Evolutionary conservation across 2,113 vertebrate species (phyloP), one percentile per base, ranked within the genome.

Genomic region (Chaetorhynchus papuensis): DNA sequence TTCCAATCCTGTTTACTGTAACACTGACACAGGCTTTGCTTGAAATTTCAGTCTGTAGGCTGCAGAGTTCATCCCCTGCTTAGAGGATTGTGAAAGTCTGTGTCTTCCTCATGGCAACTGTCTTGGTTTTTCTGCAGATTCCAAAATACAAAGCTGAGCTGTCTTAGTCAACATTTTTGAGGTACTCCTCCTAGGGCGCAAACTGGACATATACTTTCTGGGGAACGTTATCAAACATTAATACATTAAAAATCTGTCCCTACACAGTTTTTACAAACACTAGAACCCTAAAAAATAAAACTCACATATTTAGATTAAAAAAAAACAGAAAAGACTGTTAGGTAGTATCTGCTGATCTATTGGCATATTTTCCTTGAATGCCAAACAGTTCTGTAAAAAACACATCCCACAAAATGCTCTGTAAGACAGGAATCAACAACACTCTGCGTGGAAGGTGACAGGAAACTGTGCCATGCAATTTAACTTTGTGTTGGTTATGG

Each of bases 61-160:
- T 94, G 56, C 42, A 81, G 63, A 90, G 27, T 39, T 87, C 65
- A 70, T 50, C 17, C 52, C 27, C 64, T 20, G 11, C 80, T 70
- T 70, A 92, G 39, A 84, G 27, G 35, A 89, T 66, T 97, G 83
- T 83, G 80, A 87, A 97, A 95, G 35, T n/a, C 54, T 86, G 15
- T 15, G 47, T 74, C 45, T 76, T 84, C 56, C 72, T 83, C 1
- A 4, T 15, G 53, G 49, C 26, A 90, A 79, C 15, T 9, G 33
- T 71, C 44, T 87, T 83, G 16, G n/a, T 21, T 75, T 92, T 80
- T 70, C 79, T 83, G 39, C 64, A 88, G 45, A 44, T 39, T 86
- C 20, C 68, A 63, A 59, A 69, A 63, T n/a, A 82, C 64, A 80
- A 86, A 60, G 33, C 33, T 44, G 45, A 88, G 59, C 66, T 93